Percentiles rank a stretch among this genome's conserved stretches.
Evolutionary conservation across 2,113 vertebrate genomes (phyloP).

Genomic region (Lamprotornis superbus): DNA sequence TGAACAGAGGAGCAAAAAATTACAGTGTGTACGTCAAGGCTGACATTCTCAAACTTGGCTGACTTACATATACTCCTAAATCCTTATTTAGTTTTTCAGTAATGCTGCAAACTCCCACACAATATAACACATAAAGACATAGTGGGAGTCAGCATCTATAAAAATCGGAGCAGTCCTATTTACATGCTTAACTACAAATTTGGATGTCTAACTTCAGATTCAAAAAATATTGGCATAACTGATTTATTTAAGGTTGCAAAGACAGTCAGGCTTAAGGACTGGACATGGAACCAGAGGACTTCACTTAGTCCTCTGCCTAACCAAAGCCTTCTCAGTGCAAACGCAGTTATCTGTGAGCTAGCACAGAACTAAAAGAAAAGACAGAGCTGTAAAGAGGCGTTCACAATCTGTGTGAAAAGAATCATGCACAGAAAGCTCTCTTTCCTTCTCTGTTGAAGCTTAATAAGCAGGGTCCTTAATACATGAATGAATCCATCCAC

Average conservation of each 20-base stretch:
- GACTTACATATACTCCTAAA: neutral
- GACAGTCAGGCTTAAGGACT: neutral
- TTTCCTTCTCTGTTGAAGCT: neutral
- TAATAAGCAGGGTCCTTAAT: neutral
- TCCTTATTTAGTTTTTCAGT: neutral
- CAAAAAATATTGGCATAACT: neutral
- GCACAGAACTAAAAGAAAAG: neutral
- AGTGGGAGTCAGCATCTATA: neutral
- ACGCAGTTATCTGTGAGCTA: neutral
- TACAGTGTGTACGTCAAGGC: neutral
- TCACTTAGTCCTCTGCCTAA: neutral
- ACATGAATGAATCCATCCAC: neutral
- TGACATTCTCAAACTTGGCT: neutral
- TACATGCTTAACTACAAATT: neutral
- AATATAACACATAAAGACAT: neutral
- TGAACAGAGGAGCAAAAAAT: neutral
- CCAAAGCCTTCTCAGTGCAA: neutral
- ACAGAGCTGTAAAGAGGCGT: neutral
- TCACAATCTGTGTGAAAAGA: neutral
- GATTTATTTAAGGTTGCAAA: neutral
- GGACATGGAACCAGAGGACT: neutral
- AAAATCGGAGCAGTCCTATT: constrained; percentile 24
- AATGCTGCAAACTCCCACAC: neutral
- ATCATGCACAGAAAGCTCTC: neutral
- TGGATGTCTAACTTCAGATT: neutral